phyloP scores from a whole-genome alignment of 2,888 invertebrate genomes.

The Drosophila incognita region DNA sequence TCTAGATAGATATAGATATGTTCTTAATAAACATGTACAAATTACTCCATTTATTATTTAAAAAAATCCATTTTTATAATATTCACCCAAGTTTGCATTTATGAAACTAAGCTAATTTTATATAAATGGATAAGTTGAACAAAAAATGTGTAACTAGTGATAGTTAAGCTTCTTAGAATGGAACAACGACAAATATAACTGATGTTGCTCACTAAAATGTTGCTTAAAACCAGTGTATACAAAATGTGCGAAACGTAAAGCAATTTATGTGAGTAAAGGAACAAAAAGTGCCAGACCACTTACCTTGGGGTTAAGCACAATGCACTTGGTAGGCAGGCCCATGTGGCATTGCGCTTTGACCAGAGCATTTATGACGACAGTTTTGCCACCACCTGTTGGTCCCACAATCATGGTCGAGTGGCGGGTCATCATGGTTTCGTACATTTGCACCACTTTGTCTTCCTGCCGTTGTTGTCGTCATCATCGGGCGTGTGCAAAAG shows the following conservation, averaged over 20 bases:
- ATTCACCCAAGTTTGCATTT: neutral
- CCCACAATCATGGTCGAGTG: constrained; percentile 97
- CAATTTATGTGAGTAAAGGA: constrained; percentile 35
- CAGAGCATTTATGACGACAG: constrained; percentile 92
- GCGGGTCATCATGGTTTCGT: constrained; percentile 97
- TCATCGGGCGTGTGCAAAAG: constrained; percentile 24
- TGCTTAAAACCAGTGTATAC: constrained; percentile 1
- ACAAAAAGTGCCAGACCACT: constrained; percentile 52
- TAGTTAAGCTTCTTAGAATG: neutral
- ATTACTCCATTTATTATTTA: neutral
- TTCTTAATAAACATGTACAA: neutral
- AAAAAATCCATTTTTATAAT: neutral
- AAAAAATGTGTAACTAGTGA: neutral
- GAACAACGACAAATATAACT: neutral
- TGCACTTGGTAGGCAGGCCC: constrained; percentile 92
- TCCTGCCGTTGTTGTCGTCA: constrained; percentile 86
- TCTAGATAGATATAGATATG: neutral
- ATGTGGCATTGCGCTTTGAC: constrained; percentile 91
- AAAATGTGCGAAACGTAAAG: constrained; percentile 26
- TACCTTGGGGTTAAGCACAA: constrained; percentile 93
- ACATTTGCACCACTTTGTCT: constrained; percentile 95
- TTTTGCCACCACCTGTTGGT: constrained; percentile 96
- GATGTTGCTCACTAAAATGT: neutral
- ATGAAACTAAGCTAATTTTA: neutral
- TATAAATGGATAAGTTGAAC: neutral